Conservation (phyloP, 2,797 vertebrate species). For the Tachyglossus aculeatus region DNA sequence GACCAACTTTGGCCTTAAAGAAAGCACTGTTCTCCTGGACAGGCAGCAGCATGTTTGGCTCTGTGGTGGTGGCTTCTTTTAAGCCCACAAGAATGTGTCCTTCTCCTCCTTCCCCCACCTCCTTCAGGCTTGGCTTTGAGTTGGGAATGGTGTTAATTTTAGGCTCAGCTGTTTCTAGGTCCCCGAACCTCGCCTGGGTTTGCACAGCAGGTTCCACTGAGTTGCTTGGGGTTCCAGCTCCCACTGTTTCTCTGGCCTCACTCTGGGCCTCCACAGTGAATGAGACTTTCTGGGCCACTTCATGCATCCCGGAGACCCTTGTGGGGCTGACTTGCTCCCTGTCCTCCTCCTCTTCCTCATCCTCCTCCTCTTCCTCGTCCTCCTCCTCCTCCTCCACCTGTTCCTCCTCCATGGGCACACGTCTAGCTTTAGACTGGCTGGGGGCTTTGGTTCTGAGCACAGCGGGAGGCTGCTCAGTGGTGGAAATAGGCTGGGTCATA, state of each 20-base stretch:
- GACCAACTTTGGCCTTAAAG: constrained; percentile 62
- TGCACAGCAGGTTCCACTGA: neutral
- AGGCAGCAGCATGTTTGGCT: neutral
- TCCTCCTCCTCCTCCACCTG: neutral
- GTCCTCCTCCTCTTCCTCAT: neutral
- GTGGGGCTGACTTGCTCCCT: neutral
- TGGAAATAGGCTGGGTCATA: neutral
- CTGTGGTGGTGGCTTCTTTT: constrained; percentile 30
- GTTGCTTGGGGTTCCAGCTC: neutral
- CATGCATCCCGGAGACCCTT: neutral
- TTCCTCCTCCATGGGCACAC: constrained; percentile 36
- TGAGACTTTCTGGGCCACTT: fast-evolving
- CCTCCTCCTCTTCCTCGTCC: neutral
- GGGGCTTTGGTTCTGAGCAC: constrained; percentile 37
- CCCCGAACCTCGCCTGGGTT: constrained; percentile 18
- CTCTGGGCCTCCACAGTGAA: neutral
- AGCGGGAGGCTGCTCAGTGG: constrained; percentile 32
- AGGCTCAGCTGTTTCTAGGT: constrained; percentile 29
- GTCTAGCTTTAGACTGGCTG: constrained; percentile 23
- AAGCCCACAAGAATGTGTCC: neutral
- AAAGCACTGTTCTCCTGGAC: constrained; percentile 30
- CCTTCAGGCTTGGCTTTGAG: neutral
- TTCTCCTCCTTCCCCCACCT: constrained; percentile 36
- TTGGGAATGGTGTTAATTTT: constrained; percentile 64
- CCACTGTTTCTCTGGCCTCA: neutral